phyloP scores from a whole-genome alignment of 2,888 invertebrate species.

The Cosmopolites sordidus region DNA sequence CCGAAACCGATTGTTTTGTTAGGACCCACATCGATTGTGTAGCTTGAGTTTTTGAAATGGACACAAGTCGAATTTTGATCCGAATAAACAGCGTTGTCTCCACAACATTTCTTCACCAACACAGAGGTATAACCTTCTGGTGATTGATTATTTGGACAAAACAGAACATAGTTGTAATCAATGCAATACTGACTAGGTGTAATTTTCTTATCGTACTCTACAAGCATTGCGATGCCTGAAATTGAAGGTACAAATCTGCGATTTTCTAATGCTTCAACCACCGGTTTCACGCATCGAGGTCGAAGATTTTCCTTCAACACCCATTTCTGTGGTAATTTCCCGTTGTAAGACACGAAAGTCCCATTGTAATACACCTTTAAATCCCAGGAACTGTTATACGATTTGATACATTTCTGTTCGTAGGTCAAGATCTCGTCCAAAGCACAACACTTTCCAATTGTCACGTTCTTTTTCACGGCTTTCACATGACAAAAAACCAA shows the following conservation, averaged over 20 bases:
- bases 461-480: slow-evolving; percentile 30
- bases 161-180: slow-evolving; percentile 61
- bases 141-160: slow-evolving; percentile 51
- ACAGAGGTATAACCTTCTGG: slow-evolving; percentile 37
- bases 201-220: slow-evolving; percentile 50
- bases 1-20: slow-evolving; percentile 38
- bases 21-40: slow-evolving; percentile 39
- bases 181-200: slow-evolving; percentile 63
- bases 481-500: slow-evolving; percentile 2
- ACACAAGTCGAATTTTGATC: slow-evolving; percentile 53
- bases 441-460: slow-evolving; percentile 39
- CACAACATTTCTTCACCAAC: slow-evolving; percentile 66
- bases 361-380: slow-evolving; percentile 30
- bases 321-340: slow-evolving; percentile 46
- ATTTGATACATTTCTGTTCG: slow-evolving; percentile 31
- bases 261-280: slow-evolving; percentile 33
- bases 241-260: slow-evolving; percentile 48
- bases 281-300: slow-evolving; percentile 40
- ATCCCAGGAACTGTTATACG: slow-evolving; percentile 31
- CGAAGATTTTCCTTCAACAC: slow-evolving; percentile 44
- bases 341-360: slow-evolving; percentile 18
- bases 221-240: slow-evolving; percentile 60
- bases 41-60: slow-evolving; percentile 39
- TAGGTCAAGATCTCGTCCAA: slow-evolving; percentile 32
- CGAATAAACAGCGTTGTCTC: slow-evolving; percentile 58